These are phyloP conservation scores for Drosophila merina DNA, from an alignment of 2,888 invertebrate genomes.

Conservation along the genomic window DNA sequence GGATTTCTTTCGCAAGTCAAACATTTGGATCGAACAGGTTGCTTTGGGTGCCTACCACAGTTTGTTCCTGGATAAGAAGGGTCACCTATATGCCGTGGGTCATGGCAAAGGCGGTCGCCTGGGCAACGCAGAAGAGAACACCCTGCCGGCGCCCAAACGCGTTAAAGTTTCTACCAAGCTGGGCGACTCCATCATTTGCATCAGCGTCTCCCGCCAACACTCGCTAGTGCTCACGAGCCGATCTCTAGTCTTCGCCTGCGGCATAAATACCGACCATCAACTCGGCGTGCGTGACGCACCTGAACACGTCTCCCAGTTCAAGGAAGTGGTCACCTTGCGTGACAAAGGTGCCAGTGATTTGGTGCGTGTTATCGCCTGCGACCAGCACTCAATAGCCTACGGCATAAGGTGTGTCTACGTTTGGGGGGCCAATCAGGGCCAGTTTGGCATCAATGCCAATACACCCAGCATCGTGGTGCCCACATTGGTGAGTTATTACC, in stretches of 20 bases:
- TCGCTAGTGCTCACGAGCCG: conserved; percentile 81
- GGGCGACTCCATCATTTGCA: conserved; percentile 74
- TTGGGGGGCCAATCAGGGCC: conserved; percentile 93
- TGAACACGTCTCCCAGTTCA: conserved; percentile 81
- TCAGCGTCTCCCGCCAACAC: conserved; percentile 82
- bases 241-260: conserved; percentile 85
- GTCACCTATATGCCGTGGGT: conserved; percentile 89
- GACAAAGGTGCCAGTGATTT: conserved; percentile 83
- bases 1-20: conserved; percentile 87
- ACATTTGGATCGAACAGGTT: conserved; percentile 87
- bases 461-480: conserved; percentile 69
- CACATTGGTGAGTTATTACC: conserved; percentile 61
- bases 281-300: conserved; percentile 86
- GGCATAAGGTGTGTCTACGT: conserved; percentile 87
- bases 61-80: conserved; percentile 80
- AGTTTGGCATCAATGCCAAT: conserved; percentile 86
- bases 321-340: conserved; percentile 78
- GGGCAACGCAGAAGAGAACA: conserved; percentile 87
- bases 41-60: conserved; percentile 82
- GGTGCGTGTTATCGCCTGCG: conserved; percentile 87
- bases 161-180: conserved; percentile 78
- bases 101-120: conserved; percentile 91
- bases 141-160: conserved; percentile 79
- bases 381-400: conserved; percentile 90
- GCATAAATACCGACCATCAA: conserved; percentile 88